phyloP scores from a whole-genome alignment of 2,797 vertebrate species.

The Sebastes baramenuke region DNA sequence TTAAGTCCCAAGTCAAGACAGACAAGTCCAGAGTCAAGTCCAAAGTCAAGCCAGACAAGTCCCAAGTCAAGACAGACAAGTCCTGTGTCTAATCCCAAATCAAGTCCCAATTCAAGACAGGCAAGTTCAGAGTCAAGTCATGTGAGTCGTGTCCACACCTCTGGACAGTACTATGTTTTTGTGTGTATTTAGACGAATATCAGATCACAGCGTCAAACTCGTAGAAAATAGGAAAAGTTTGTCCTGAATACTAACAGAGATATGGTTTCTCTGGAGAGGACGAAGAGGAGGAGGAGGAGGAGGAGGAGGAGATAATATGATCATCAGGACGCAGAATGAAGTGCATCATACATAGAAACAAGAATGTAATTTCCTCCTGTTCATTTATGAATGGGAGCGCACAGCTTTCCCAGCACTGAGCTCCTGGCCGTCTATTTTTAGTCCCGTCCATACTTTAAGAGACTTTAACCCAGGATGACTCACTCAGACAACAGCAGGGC shows the following conservation, averaged over 20 bases:
- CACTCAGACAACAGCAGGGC: slow-evolving; percentile 46
- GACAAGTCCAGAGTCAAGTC: too few relatives aligned
- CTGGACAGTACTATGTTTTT: neutral
- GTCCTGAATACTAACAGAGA: neutral
- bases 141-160: neutral
- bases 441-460: slow-evolving; percentile 31
- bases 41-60: too few relatives aligned
- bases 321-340: neutral
- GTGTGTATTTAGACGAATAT: neutral
- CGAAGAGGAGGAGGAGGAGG: neutral
- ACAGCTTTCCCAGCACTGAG: slow-evolving; percentile 25
- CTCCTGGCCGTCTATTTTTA: slow-evolving; percentile 59
- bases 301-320: neutral
- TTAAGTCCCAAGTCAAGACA: too few relatives aligned
- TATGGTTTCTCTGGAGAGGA: neutral
- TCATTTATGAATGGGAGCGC: slow-evolving; percentile 27
- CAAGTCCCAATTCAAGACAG: too few relatives aligned
- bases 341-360: slow-evolving; percentile 14
- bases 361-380: slow-evolving; percentile 38
- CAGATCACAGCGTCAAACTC: neutral
- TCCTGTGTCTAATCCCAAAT: too few relatives aligned
- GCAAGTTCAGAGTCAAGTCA: neutral
- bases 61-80: too few relatives aligned
- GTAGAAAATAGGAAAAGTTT: neutral
- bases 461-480: slow-evolving; percentile 62